Conservation (phyloP, 2,888 invertebrate genomes). For the Platerodrilus igneus region DNA sequence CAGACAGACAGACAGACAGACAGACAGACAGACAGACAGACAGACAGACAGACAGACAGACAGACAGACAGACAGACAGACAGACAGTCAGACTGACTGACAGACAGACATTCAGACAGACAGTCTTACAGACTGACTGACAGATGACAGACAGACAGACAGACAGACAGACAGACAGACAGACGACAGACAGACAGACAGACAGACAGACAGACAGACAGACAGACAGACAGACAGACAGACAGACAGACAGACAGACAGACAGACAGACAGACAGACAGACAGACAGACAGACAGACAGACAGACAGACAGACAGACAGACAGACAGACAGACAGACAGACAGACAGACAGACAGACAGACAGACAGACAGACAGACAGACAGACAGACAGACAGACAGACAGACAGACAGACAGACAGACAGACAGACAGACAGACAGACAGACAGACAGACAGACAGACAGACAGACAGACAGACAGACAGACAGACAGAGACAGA, state of each 20-base stretch:
- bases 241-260: slow-evolving; percentile 4
- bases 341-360: slow-evolving; percentile 4
- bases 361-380: slow-evolving; percentile 4
- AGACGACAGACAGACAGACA: slow-evolving; percentile 4
- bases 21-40: slow-evolving; percentile 4
- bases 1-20: slow-evolving; percentile 4
- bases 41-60: slow-evolving; percentile 4
- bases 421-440: slow-evolving; percentile 5
- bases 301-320: slow-evolving; percentile 4
- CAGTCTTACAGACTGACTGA: slow-evolving; percentile 1
- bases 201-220: slow-evolving; percentile 4
- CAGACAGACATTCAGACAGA: slow-evolving; percentile 3
- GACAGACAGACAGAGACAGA: slow-evolving; percentile 3
- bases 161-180: slow-evolving; percentile 4
- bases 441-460: slow-evolving; percentile 5
- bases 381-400: slow-evolving; percentile 4
- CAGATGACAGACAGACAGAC: slow-evolving; percentile 4
- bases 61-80: slow-evolving; percentile 4
- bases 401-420: slow-evolving; percentile 4
- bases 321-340: slow-evolving; percentile 4
- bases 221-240: slow-evolving; percentile 4
- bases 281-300: slow-evolving; percentile 4
- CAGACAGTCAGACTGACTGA: slow-evolving; percentile 2
- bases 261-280: slow-evolving; percentile 4
- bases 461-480: slow-evolving; percentile 4